These are phyloP conservation scores for Coenonympha arcania DNA, from an alignment of 2,888 invertebrate genomes.

Conservation along the genomic window DNA sequence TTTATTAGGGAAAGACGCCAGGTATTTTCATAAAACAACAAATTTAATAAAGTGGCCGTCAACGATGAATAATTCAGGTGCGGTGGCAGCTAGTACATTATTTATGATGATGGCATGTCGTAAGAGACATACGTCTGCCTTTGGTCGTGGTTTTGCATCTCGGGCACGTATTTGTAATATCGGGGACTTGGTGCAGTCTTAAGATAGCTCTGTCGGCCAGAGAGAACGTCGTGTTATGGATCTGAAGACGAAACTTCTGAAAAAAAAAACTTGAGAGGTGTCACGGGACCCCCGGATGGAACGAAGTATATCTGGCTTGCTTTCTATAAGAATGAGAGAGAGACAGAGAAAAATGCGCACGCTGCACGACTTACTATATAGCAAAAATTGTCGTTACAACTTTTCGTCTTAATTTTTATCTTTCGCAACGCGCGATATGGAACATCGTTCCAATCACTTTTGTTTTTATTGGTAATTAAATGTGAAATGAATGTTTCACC, in stretches of 20 bases:
- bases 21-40: constrained; percentile 62
- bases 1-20: constrained; percentile 45
- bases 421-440: too few relatives aligned
- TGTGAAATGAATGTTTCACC: too few relatives aligned
- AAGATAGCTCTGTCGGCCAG: constrained; percentile 25
- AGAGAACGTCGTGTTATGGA: constrained; percentile 21
- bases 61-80: constrained; percentile 67
- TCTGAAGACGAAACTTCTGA: constrained; percentile 12
- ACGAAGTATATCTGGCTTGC: too few relatives aligned
- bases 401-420: too few relatives aligned
- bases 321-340: too few relatives aligned
- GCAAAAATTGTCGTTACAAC: too few relatives aligned
- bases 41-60: constrained; percentile 71
- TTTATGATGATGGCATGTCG: constrained; percentile 70
- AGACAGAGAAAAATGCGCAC: too few relatives aligned
- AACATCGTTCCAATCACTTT: too few relatives aligned
- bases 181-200: constrained; percentile 37
- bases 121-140: constrained; percentile 59
- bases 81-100: constrained; percentile 62
- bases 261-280: too few relatives aligned
- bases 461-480: constrained; percentile 13
- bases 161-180: constrained; percentile 59
- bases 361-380: too few relatives aligned
- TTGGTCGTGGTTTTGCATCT: constrained; percentile 67
- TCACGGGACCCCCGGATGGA: too few relatives aligned